Conservation (phyloP, 2,113 vertebrate species). For the Ardeotis arabs region DNA sequence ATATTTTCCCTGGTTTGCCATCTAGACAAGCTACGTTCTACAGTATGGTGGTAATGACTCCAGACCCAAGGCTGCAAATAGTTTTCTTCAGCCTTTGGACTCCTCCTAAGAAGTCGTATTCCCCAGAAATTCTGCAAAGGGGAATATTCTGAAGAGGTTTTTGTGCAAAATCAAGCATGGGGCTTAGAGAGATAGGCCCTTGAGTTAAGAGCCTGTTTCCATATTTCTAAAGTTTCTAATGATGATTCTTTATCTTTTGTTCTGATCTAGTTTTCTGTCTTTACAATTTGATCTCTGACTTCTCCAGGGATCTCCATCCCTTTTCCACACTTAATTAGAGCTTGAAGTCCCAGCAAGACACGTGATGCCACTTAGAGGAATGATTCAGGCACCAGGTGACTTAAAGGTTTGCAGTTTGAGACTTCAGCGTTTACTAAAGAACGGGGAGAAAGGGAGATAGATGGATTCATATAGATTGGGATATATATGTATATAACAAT, state of each 20-base stretch:
- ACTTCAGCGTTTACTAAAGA: neutral
- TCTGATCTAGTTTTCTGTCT: neutral
- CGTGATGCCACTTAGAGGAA: neutral
- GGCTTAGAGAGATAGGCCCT: neutral
- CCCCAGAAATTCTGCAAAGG: neutral
- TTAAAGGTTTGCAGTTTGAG: neutral
- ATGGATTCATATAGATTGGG: neutral
- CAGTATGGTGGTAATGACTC: neutral
- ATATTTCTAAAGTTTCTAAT: neutral
- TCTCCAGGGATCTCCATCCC: neutral
- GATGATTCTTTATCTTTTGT: neutral
- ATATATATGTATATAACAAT: no score
- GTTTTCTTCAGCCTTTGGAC: neutral
- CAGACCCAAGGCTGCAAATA: neutral
- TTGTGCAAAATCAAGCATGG: neutral
- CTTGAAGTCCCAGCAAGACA: neutral
- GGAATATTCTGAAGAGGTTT: neutral
- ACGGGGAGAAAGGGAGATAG: neutral
- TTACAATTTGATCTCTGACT: neutral
- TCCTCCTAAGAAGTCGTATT: neutral
- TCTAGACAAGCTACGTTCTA: neutral
- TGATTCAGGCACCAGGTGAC: neutral
- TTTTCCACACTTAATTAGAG: neutral
- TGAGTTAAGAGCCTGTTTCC: neutral
- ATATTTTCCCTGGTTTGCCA: constrained; percentile 21